These are phyloP conservation scores for Phenganax stokvisi DNA, from an alignment of 92 coral and sea anemone genomes.

Conservation along the genomic window DNA sequence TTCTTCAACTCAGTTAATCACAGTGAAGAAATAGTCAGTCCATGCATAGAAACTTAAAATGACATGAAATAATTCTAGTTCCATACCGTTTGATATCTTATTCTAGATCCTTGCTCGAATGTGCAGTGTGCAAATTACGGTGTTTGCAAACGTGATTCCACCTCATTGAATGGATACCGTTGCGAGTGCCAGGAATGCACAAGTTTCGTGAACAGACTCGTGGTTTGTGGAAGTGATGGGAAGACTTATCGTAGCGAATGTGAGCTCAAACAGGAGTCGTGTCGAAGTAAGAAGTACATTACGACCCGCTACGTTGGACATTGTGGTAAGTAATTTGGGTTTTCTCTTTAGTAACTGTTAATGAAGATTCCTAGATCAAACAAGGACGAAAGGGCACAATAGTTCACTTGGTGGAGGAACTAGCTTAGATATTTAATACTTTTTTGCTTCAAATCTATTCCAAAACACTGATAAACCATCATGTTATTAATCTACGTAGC, in stretches of 20 bases:
- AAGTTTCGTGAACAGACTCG: background rate
- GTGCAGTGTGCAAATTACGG: background rate
- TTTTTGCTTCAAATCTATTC: too few species aligned
- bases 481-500: too few species aligned
- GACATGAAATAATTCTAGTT: too few species aligned
- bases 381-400: too few species aligned
- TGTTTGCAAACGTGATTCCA: background rate
- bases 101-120: conserved; percentile 4
- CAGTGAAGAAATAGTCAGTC: too few species aligned
- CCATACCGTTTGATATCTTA: background rate
- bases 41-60: too few species aligned
- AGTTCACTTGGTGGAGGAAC: too few species aligned
- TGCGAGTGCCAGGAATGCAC: conserved; percentile 14
- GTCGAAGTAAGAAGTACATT: conserved; percentile 44
- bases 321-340: conserved; percentile 53
- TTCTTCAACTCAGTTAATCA: too few species aligned
- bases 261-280: conserved; percentile 62
- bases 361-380: too few species aligned
- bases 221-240: conserved; percentile 70
- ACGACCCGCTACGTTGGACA: conserved; percentile 50
- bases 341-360: too few species aligned
- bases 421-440: too few species aligned
- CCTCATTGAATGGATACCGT: background rate
- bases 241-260: conserved; percentile 61
- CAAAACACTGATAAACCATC: too few species aligned